phyloP scores from a whole-genome alignment of 2,888 invertebrate genomes.

The Dicyrtomina minuta region DNA sequence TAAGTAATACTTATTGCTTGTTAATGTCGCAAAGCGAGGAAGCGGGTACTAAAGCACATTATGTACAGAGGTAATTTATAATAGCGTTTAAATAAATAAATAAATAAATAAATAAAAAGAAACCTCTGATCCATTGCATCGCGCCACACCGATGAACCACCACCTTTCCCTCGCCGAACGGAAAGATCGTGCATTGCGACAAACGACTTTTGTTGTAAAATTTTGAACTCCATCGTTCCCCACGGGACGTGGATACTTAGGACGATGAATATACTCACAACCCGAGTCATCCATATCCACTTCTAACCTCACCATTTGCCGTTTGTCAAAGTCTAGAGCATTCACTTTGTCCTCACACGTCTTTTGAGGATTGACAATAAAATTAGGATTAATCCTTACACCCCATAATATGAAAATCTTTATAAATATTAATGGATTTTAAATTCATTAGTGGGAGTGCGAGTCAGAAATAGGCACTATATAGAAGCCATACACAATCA shows the following conservation, averaged over 20 bases:
- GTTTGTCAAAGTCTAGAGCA: slow-evolving; percentile 69
- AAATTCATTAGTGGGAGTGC: not conserved
- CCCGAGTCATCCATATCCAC: slow-evolving; percentile 42
- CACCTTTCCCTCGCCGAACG: slow-evolving; percentile 80
- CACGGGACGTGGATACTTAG: slow-evolving; percentile 24
- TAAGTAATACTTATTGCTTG: too few relatives aligned
- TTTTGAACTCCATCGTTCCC: slow-evolving; percentile 55
- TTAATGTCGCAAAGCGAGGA: too few relatives aligned
- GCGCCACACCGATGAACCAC: slow-evolving; percentile 90
- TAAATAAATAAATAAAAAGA: too few relatives aligned
- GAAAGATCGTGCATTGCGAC: slow-evolving; percentile 71
- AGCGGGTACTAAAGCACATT: too few relatives aligned
- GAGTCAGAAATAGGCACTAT: not conserved
- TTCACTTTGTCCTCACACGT: slow-evolving; percentile 73
- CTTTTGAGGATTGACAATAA: slow-evolving; percentile 60
- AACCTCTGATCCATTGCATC: slow-evolving; percentile 71
- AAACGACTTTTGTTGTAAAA: slow-evolving; percentile 58
- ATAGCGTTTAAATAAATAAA: too few relatives aligned
- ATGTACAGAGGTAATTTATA: too few relatives aligned
- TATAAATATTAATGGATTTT: not conserved
- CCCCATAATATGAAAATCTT: not conserved
- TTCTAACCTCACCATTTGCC: slow-evolving; percentile 64
- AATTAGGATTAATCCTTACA: not conserved
- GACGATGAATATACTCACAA: slow-evolving; percentile 41
- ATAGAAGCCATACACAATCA: not conserved